These are phyloP conservation scores for Conus betulinus DNA, from an alignment of 1,140 invertebrate genomes.

Conservation along the genomic window DNA sequence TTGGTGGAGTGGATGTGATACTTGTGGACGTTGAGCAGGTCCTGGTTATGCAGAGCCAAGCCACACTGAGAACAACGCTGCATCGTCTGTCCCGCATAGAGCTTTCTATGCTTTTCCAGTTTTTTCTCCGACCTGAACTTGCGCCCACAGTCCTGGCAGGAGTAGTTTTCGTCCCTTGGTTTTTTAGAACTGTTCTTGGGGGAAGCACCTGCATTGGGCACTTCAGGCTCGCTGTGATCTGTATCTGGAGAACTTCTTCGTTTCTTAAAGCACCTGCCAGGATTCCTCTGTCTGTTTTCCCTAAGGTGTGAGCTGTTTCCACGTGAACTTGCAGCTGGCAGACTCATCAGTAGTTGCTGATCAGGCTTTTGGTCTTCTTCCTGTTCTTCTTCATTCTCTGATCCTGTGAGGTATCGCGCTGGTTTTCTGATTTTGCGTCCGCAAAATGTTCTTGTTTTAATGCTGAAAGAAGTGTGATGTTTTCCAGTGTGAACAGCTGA, in stretches of 20 bases:
- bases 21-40: neutral
- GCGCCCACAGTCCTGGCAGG: neutral
- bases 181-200: neutral
- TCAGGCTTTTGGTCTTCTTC: neutral
- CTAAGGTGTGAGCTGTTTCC: neutral
- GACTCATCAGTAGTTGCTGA: neutral
- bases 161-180: neutral
- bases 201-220: too few species aligned
- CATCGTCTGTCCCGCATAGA: neutral
- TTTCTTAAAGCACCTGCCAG: neutral
- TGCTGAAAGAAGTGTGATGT: neutral
- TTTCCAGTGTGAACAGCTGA: neutral
- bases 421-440: conserved; percentile 21
- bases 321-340: neutral
- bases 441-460: neutral
- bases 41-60: neutral
- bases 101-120: neutral
- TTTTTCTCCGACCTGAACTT: neutral
- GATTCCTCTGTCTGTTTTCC: neutral
- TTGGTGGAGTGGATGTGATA: neutral
- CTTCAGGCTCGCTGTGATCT: neutral
- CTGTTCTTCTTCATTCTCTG: conserved; percentile 8
- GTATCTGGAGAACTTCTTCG: neutral
- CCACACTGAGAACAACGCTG: neutral
- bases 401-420: neutral